Base-by-base conservation (phyloP, 2,113 vertebrate species). In the Pipa parva region DNA sequence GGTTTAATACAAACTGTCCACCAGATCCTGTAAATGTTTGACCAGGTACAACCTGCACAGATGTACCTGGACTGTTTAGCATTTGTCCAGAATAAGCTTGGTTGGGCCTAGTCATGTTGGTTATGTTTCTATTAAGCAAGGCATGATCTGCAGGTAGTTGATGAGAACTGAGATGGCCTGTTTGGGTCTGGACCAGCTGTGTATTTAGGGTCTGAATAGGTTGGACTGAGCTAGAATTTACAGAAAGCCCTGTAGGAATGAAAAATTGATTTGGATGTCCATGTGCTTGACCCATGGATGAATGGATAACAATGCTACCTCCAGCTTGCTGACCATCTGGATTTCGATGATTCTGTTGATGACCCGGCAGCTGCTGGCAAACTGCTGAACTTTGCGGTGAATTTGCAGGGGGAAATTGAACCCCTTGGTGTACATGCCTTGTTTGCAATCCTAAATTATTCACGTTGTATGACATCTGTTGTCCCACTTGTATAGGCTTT, bases 1-100 rank as follows among this genome's bases (percentile, higher is more conserved):
- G 94, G 78, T 97, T 98, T 71, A 97, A 79, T 57, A 99, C 89
- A 31, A 97, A 87, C 59, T 93, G 95, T 27, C 92, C 92, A 67
- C 91, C 91, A 4, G 84, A 81, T 69, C 90, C 63, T 10, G 89
- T 73, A 51, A 97, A 94, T 3, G 92, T 91, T 75, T 97, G 94
- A 56, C 94, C 90, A 0, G 92, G 84, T 60, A 97, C 90, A 49
- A 98, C 80, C 76, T 98, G 96, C 75, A 97, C 90, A 15, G 91
- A 78, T 10, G 92, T 57, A 24, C 88, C 95, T 78, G 95, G 95
- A 85, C 81, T 92, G 79, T 89, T 88, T 8, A 95, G 80, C 66
- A 97, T 90, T 74, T 93, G 79, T 57, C 89, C 93, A 11, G 93
- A 85, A 81, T 90, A 91, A 0, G 92, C 80, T 72, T 89, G 90